phyloP scores from a whole-genome alignment of 2,888 invertebrate genomes.

The Yponomeuta sedellus region DNA sequence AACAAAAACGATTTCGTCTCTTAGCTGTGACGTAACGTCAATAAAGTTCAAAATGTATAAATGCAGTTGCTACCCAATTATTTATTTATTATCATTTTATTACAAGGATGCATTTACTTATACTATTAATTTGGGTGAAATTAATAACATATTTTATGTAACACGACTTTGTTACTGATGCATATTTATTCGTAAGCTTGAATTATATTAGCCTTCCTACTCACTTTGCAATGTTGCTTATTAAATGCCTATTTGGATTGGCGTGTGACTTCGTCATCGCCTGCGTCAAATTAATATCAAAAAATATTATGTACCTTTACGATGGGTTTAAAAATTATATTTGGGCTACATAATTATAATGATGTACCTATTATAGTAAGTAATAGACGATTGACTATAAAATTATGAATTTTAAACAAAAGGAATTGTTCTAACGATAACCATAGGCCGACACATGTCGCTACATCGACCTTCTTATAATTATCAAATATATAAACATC shows the following conservation, averaged over 20 bases:
- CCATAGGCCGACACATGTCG: too few relatives aligned
- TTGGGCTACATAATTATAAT: too few relatives aligned
- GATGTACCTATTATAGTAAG: too few relatives aligned
- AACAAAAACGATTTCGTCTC: neutral
- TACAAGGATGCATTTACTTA: neutral
- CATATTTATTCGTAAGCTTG: neutral
- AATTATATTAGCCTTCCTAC: neutral
- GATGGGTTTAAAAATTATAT: too few relatives aligned
- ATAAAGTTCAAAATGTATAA: neutral
- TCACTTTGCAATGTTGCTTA: neutral
- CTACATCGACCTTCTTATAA: too few relatives aligned
- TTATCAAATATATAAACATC: too few relatives aligned
- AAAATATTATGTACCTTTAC: too few relatives aligned
- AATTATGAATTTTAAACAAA: too few relatives aligned
- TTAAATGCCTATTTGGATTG: neutral
- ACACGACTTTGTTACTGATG: neutral
- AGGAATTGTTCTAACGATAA: too few relatives aligned
- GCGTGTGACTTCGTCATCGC: too few relatives aligned
- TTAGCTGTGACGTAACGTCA: neutral
- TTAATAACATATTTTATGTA: neutral
- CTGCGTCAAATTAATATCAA: too few relatives aligned
- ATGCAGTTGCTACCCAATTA: neutral
- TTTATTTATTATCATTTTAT: neutral
- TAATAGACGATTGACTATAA: too few relatives aligned
- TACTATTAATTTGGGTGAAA: neutral